Evolutionary conservation across 1,140 invertebrate species (phyloP), one percentile per base, ranked within the genome.

Genomic region (Gryllus bimaculatus): DNA sequence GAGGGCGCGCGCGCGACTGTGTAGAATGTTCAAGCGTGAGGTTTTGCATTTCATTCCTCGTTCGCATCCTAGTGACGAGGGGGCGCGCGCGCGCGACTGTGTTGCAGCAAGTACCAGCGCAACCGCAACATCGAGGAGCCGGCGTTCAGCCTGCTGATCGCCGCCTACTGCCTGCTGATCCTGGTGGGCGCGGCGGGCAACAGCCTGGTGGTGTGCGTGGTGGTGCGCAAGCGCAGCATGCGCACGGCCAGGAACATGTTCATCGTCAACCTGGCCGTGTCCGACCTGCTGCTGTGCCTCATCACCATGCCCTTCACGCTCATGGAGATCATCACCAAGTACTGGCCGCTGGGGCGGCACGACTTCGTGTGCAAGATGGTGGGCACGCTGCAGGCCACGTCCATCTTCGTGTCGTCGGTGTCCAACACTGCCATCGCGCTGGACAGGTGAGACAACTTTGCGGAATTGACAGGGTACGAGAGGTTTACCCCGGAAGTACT

Each of bases 351-450:
- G 47, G 91, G 92, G 13, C 88, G 90, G 80, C 89, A 89, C 83
- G 82, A 88, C 0, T 87, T 91, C 79, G 84, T 93, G 49, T 97
- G 95, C 85, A 96, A 95, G 86, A 89, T 94, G 79, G 91, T 93
- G 78, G 92, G 92, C 7, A 91, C 92, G 78, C 89, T 95, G 26
- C 93, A 96, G 84, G 94, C 94, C 7, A 93, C 92, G 54, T 95
- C 93, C 81, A 94, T 95, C 80, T 97, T 95, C 83, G 95, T 96
- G 0, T 95, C 94, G 1, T 95, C 94, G 13, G 93, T 96, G 81
- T 95, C 94, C 80, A 97, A 96, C 81, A 95, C 94, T 3, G 94
- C 94, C 7, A 96, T 96, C 80, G 94, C 95, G 21, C 88, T 96
- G 81, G 95, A 96, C 86, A 89, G 54, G 54, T 66, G 54, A 66